Evolutionary conservation across 2,113 vertebrate genomes (phyloP).

Genomic region (Cyprinodon brontotheroides): DNA sequence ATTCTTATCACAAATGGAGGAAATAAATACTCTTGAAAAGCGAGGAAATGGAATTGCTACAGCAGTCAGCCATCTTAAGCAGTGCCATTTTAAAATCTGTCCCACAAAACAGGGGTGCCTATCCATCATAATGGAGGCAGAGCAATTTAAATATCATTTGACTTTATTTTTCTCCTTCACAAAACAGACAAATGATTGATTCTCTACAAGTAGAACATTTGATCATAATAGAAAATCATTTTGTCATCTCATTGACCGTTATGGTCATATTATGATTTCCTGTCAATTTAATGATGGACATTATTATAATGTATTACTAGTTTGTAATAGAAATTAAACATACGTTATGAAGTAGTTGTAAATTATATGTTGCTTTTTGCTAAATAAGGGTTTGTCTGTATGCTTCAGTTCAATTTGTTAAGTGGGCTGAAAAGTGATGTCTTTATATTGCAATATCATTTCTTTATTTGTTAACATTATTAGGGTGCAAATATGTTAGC

Average conservation of each 20-base stretch:
- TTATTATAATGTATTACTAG: too few relatives aligned
- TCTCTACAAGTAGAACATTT: slow-evolving; percentile 19
- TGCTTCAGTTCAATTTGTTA: background rate
- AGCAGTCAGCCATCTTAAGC: too few relatives aligned
- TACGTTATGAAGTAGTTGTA: background rate
- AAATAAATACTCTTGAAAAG: too few relatives aligned
- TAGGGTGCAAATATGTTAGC: slow-evolving; percentile 17
- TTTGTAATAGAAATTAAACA: background rate
- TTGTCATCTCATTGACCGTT: slow-evolving; percentile 44
- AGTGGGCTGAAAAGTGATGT: background rate
- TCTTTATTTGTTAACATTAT: slow-evolving; percentile 30
- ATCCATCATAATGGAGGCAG: slow-evolving; percentile 43
- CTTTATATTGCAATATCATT: slow-evolving; percentile 22
- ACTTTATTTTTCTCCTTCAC: slow-evolving; percentile 45
- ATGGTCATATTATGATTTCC: slow-evolving; percentile 10
- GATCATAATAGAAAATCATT: slow-evolving; percentile 34
- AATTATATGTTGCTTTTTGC: too few relatives aligned
- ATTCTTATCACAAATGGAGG: too few relatives aligned
- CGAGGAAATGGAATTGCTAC: too few relatives aligned
- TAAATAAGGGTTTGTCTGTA: background rate
- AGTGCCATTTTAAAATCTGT: background rate
- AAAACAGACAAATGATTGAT: slow-evolving; percentile 45
- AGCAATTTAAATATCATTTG: slow-evolving; percentile 28
- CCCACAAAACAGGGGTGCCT: slow-evolving; percentile 54
- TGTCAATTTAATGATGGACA: slow-evolving; percentile 14